phyloP scores from a whole-genome alignment of 2,888 invertebrate species.

The Vanessa cardui region DNA sequence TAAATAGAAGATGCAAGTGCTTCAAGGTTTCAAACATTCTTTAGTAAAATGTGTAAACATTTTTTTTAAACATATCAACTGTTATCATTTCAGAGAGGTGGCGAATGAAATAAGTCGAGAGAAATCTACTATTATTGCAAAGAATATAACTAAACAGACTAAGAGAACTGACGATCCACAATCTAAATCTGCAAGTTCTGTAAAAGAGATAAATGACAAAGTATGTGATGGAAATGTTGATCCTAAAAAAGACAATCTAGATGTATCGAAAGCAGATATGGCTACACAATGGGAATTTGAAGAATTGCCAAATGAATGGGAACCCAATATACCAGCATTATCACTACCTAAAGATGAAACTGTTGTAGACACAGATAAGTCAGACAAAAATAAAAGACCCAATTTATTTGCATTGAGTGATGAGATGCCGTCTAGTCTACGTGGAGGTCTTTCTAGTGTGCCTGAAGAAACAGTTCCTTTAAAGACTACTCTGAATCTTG shows the following conservation, averaged over 20 bases:
- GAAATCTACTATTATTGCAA: slow-evolving; percentile 56
- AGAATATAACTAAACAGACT: slow-evolving; percentile 49
- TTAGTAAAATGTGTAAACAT: background rate
- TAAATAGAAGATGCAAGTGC: background rate
- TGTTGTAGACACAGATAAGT: slow-evolving; percentile 54
- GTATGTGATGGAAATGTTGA: slow-evolving; percentile 34
- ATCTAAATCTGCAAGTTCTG: slow-evolving; percentile 32
- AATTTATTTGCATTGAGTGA: slow-evolving; percentile 75
- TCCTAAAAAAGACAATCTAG: slow-evolving; percentile 41
- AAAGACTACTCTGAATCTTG: slow-evolving; percentile 64
- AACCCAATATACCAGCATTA: slow-evolving; percentile 58
- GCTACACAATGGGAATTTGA: slow-evolving; percentile 69
- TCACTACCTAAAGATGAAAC: slow-evolving; percentile 59
- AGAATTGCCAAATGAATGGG: slow-evolving; percentile 60
- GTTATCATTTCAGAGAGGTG: slow-evolving; percentile 56
- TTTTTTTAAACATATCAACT: background rate
- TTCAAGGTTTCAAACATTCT: background rate
- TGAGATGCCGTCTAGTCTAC: slow-evolving; percentile 73
- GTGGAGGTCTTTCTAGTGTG: slow-evolving; percentile 52
- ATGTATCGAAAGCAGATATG: slow-evolving; percentile 59
- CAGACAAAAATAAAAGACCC: slow-evolving; percentile 56
- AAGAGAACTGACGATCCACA: slow-evolving; percentile 44
- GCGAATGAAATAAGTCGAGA: slow-evolving; percentile 75
- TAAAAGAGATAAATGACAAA: slow-evolving; percentile 42
- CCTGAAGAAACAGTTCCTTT: slow-evolving; percentile 47